Percentiles rank a stretch among this genome's conserved stretches.
phyloP scores from a whole-genome alignment of 1,140 invertebrate genomes.

The Ooceraea biroi region DNA sequence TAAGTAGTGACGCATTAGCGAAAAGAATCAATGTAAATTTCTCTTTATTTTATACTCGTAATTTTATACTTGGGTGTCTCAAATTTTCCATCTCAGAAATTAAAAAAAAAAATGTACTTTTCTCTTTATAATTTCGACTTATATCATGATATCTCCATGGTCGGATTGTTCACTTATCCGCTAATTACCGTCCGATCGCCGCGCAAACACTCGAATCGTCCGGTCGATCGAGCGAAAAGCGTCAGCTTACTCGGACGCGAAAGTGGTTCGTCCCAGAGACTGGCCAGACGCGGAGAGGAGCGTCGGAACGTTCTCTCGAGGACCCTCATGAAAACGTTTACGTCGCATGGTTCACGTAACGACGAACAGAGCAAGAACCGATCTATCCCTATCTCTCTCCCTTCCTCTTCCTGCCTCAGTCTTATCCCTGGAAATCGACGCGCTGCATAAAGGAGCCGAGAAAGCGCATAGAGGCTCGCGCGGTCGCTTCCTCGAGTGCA shows the following conservation, averaged over 20 bases:
- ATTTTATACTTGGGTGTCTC: not conserved
- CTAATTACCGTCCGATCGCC: conserved; percentile 45
- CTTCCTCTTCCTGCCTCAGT: not conserved
- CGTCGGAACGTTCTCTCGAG: conserved; percentile 41
- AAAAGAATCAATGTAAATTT: not conserved
- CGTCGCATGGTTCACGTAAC: conserved; percentile 43
- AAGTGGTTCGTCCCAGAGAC: conserved; percentile 55
- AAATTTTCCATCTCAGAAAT: too few relatives aligned
- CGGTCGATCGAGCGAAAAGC: conserved; percentile 47
- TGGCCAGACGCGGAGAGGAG: conserved; percentile 37
- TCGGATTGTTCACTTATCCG: conserved; percentile 12
- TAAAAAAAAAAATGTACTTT: too few relatives aligned
- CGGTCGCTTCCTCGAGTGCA: conserved; percentile 65
- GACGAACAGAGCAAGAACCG: conserved; percentile 18
- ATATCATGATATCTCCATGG: conserved; percentile 9
- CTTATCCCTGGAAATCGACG: conserved; percentile 58
- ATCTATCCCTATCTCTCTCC: not conserved
- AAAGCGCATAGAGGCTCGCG: conserved; percentile 61
- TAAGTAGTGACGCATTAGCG: too few relatives aligned
- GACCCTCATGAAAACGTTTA: conserved; percentile 50
- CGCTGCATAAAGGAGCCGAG: conserved; percentile 55
- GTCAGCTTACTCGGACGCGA: conserved; percentile 32
- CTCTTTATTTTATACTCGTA: not conserved
- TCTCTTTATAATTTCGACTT: not conserved
- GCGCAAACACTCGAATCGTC: conserved; percentile 52